Percentiles rank a stretch among this genome's conserved stretches.
phyloP scores from a whole-genome alignment of 1,140 invertebrate genomes.

The Amyelois transitella region DNA sequence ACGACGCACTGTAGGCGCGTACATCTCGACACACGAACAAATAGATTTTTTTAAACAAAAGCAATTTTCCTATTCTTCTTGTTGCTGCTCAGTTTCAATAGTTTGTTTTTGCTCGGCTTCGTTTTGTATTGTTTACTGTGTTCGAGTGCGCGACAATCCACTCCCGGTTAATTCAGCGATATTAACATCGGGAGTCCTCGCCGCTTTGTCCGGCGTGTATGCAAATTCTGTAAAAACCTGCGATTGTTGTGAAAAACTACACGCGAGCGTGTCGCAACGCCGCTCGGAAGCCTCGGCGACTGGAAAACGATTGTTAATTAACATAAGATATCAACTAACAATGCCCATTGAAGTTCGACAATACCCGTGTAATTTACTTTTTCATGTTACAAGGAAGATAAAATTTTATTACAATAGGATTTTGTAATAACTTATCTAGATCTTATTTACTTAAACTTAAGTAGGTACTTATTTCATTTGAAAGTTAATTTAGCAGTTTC shows the following conservation, averaged over 20 bases:
- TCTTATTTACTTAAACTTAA: background rate
- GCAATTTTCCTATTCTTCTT: conserved; percentile 74
- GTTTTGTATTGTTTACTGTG: conserved; percentile 72
- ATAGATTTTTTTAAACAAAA: conserved; percentile 73
- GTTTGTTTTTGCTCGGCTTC: conserved; percentile 62
- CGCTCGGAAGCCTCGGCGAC: conserved; percentile 17
- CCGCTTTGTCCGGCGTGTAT: conserved; percentile 54
- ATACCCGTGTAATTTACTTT: conserved; percentile 23
- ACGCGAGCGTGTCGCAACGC: conserved; percentile 34
- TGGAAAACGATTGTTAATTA: conserved; percentile 41
- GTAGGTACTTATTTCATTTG: background rate
- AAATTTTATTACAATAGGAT: background rate
- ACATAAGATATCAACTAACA: conserved; percentile 28
- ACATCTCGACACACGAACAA: conserved; percentile 64
- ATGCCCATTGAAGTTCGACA: conserved; percentile 25
- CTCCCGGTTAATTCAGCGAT: conserved; percentile 67
- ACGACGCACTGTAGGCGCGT: conserved; percentile 55
- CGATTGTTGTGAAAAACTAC: conserved; percentile 53
- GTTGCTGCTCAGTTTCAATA: conserved; percentile 61
- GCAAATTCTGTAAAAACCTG: conserved; percentile 60
- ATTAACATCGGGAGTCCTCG: conserved; percentile 48
- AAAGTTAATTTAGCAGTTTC: background rate
- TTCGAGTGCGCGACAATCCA: conserved; percentile 54
- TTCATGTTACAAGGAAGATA: conserved; percentile 4
- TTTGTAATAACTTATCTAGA: background rate